Conservation (phyloP, 1,140 invertebrate species). For the Oncopodura yosiiana region DNA sequence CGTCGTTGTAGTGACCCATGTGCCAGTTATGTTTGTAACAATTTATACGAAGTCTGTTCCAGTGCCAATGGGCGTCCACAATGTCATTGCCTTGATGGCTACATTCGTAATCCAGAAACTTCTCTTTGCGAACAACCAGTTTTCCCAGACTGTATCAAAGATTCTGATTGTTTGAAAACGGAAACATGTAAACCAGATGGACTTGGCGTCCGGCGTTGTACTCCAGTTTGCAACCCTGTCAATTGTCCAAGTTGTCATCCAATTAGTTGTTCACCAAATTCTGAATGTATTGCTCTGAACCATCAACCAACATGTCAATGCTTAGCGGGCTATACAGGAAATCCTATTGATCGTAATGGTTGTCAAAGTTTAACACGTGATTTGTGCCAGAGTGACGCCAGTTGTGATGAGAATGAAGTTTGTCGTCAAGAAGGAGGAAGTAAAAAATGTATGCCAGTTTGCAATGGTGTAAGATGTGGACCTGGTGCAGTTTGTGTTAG, state of each 20-base stretch:
- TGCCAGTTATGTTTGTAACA: constrained; percentile 62
- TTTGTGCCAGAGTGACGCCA: constrained; percentile 63
- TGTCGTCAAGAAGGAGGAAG: constrained; percentile 48
- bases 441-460: constrained; percentile 60
- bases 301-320: constrained; percentile 54
- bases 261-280: constrained; percentile 71
- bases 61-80: constrained; percentile 54
- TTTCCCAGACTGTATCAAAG: constrained; percentile 62
- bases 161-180: constrained; percentile 58
- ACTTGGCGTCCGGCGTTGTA: constrained; percentile 73
- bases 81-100: constrained; percentile 65
- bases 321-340: constrained; percentile 64
- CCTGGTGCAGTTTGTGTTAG: constrained; percentile 73
- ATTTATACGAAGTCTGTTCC: constrained; percentile 62
- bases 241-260: constrained; percentile 48
- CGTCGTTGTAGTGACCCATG: constrained; percentile 66
- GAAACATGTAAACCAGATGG: constrained; percentile 67
- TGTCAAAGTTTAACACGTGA: constrained; percentile 60
- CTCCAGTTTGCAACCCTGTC: constrained; percentile 43
- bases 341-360: constrained; percentile 77
- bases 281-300: constrained; percentile 57
- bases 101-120: constrained; percentile 67
- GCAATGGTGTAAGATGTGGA: constrained; percentile 63
- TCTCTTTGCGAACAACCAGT: constrained; percentile 73
- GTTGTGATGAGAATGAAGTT: constrained; percentile 68